phyloP scores from a whole-genome alignment of 2,113 vertebrate genomes.

The Hemibagrus wyckioides region DNA sequence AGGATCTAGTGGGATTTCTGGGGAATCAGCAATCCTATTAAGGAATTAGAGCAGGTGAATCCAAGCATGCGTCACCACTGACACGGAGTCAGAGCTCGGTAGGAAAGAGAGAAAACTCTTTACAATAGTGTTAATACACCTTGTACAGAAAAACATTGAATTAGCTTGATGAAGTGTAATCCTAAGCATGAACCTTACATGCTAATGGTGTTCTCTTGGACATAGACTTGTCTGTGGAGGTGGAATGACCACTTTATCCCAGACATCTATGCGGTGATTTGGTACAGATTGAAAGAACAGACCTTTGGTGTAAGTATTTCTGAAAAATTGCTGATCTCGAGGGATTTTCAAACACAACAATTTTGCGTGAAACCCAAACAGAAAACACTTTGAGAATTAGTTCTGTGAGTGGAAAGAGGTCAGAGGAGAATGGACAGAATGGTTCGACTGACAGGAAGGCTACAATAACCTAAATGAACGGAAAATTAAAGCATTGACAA shows the following conservation, averaged over 20 bases:
- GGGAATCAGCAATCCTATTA: slow-evolving; percentile 72
- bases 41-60: slow-evolving; percentile 69
- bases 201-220: not conserved
- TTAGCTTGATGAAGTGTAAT: not conserved
- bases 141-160: not conserved
- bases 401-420: no score
- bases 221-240: not conserved
- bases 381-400: no score
- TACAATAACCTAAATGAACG: no score
- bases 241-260: not conserved
- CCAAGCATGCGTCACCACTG: slow-evolving; percentile 67
- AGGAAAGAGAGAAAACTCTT: slow-evolving; percentile 23
- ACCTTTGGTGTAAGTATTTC: no score
- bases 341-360: no score
- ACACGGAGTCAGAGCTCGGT: slow-evolving; percentile 45
- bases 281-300: not conserved
- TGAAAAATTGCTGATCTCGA: no score
- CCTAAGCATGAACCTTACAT: not conserved
- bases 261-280: not conserved
- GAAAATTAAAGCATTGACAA: no score
- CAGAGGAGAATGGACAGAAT: no score
- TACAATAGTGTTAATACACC: not conserved
- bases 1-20: slow-evolving; percentile 73
- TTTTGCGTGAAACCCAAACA: no score
- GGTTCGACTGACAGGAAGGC: no score